Evolutionary conservation across 2,113 vertebrate species (phyloP).

Genomic region (Puntigrus tetrazona): DNA sequence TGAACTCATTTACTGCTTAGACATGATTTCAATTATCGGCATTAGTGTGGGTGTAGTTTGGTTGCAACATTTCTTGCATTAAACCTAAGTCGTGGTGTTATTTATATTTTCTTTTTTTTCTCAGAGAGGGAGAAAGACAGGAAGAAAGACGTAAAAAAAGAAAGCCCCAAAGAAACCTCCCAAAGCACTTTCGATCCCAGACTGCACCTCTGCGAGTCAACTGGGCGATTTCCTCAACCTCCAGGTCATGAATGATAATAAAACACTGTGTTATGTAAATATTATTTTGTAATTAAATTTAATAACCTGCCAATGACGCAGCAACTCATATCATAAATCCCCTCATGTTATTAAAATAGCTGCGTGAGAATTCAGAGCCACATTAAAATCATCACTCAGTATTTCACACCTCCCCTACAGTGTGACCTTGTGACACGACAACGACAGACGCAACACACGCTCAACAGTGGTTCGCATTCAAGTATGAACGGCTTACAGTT

Average conservation of each 20-base stretch:
- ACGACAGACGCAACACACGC: conserved; percentile 32
- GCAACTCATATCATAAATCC: conserved; percentile 57
- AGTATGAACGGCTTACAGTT: not conserved
- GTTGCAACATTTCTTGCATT: not conserved
- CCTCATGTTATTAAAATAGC: conserved; percentile 58
- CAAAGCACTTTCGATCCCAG: not conserved
- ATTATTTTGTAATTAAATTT: conserved; percentile 59
- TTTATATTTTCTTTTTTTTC: not conserved
- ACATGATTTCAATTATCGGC: conserved; percentile 1
- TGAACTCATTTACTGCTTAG: not conserved
- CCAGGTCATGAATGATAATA: conserved; percentile 51
- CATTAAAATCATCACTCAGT: conserved; percentile 51
- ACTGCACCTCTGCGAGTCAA: conserved; percentile 18
- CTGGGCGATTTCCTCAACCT: conserved; percentile 21
- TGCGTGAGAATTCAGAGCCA: conserved; percentile 55
- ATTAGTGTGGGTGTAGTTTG: conserved; percentile 4
- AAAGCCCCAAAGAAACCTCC: not conserved
- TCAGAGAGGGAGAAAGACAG: not conserved
- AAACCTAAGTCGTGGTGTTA: not conserved
- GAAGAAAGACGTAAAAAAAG: not conserved
- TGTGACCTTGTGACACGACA: conserved; percentile 44
- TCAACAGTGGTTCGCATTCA: not conserved
- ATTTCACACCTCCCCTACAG: conserved; percentile 53
- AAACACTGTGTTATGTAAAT: conserved; percentile 61
- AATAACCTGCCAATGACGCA: conserved; percentile 56